Percentiles rank a stretch among this genome's conserved stretches.
Evolutionary conservation across 2,797 vertebrate species (phyloP).

Genomic region (Lateolabrax maculatus): DNA sequence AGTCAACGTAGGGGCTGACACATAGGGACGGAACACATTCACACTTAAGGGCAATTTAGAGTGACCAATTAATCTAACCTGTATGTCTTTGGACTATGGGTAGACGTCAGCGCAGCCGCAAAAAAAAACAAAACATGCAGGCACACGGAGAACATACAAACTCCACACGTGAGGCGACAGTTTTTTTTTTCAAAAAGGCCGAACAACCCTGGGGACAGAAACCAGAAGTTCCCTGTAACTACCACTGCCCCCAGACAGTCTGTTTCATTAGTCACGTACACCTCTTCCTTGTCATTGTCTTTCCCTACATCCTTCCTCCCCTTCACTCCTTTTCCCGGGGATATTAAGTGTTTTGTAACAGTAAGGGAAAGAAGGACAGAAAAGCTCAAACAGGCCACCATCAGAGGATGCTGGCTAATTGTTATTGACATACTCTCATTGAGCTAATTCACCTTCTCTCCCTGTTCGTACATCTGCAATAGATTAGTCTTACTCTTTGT

Average conservation of each 20-base stretch:
- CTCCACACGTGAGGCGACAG: too few relatives aligned
- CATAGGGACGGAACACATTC: too few relatives aligned
- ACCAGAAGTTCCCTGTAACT: not conserved
- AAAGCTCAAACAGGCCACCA: conserved; percentile 27
- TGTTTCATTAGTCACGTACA: conserved; percentile 62
- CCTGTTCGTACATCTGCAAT: conserved; percentile 28
- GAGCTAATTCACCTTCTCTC: conserved; percentile 16
- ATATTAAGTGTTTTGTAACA: conserved; percentile 61
- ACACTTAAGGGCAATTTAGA: too few relatives aligned
- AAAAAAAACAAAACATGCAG: too few relatives aligned
- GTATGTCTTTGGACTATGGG: too few relatives aligned
- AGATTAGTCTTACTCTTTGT: not conserved
- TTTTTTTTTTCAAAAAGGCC: too few relatives aligned
- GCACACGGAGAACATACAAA: too few relatives aligned
- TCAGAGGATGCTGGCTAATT: conserved; percentile 43
- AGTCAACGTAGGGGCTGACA: too few relatives aligned
- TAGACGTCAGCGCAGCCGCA: too few relatives aligned
- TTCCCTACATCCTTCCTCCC: conserved; percentile 40
- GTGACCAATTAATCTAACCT: too few relatives aligned
- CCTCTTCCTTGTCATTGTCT: conserved; percentile 60
- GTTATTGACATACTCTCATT: conserved; percentile 61
- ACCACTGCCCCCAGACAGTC: conserved; percentile 51
- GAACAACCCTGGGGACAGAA: not conserved
- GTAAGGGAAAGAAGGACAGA: conserved; percentile 29
- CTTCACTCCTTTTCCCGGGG: conserved; percentile 39